Evolutionary conservation across 2,888 invertebrate genomes (phyloP), one percentile per base, ranked within the genome.

Genomic region (Melanotus villosus): DNA sequence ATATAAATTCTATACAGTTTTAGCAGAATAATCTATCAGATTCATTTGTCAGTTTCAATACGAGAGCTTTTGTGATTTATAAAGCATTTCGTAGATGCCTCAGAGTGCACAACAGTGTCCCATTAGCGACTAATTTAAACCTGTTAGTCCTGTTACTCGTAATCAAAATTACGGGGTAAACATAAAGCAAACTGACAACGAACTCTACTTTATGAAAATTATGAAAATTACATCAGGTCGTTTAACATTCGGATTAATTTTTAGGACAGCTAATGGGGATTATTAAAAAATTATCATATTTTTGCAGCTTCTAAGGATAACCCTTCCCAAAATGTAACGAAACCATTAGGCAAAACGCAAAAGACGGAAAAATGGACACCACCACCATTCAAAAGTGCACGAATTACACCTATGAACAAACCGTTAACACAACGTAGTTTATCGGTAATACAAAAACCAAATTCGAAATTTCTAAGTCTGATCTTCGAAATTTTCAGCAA

Each of bases 401-500:
- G n/a, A 7, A 38, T 0, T 14, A 1, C 36, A 14, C 2, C 57
- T 21, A 36, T 14, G 16, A 23, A 18, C 6, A 2, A 4, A 2
- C 14, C 59, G 3, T 9, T 12, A 36, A 21, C 21, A 12, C 62
- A 19, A n/a, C 41, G 62, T 9, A 67, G 67, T 34, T 56, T 67
- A 56, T 67, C 67, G 32, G 67, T 67, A 67, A 47, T 47, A 7
- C 12, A n/a, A n/a, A n/a, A n/a, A n/a, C n/a, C n/a, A n/a, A n/a
- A n/a, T n/a, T n/a, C n/a, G n/a, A n/a, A n/a, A n/a, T n/a, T n/a
- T n/a, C n/a, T n/a, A n/a, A n/a, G n/a, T n/a, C n/a, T n/a, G n/a
- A n/a, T n/a, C n/a, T n/a, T n/a, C n/a, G n/a, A n/a, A 16, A 18
- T 10, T 26, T 56, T 70, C 52, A 70, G 70, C 70, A 66, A 58